Evolutionary conservation across 2,113 vertebrate genomes (phyloP), one percentile per base, ranked within the genome.

Genomic region (Glaucomys volans): DNA sequence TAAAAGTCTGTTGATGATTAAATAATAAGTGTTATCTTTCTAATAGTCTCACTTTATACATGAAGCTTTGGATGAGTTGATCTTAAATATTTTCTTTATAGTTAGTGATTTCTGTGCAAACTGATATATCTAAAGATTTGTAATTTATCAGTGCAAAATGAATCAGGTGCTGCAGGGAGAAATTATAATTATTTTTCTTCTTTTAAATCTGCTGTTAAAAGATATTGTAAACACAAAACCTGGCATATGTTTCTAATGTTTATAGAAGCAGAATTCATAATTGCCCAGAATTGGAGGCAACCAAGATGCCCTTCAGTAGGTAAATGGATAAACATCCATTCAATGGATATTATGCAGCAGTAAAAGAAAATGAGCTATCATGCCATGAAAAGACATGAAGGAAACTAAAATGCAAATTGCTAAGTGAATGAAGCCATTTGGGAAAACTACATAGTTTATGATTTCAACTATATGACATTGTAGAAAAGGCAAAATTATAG

Each of bases 141-240:
- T 77, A 91, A 79, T 71, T 64, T 72, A 26, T 77, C 4, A 62
- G 8, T 90, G 64, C 11, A 75, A 67, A 86, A 83, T 52, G 74
- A 86, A 94, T 5, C 91, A 87, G 26, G 28, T 66, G 81, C 7
- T 66, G 30, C 17, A 80, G 6, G 18, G 24, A 74, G 54, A 28
- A 95, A 76, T 9, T 88, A 5, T 75, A 54, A 37, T 72, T 40
- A 62, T 79, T 85, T 93, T 62, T n/a, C 5, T 26, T 57, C 3
- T 72, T 50, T 90, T 37, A 75, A 95, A 44, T 92, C 57, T 95
- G 69, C 2, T 92, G 5, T 83, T 83, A 87, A 83, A 86, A 77
- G 16, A 79, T 91, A 91, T 1, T 67, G 87, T 71, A 7, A 32
- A 32, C 30, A 77, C 13, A 91, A 91, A 89, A 75, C 67, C 35